phyloP scores from a whole-genome alignment of 1,140 invertebrate genomes.

The Bombus terrestris region DNA sequence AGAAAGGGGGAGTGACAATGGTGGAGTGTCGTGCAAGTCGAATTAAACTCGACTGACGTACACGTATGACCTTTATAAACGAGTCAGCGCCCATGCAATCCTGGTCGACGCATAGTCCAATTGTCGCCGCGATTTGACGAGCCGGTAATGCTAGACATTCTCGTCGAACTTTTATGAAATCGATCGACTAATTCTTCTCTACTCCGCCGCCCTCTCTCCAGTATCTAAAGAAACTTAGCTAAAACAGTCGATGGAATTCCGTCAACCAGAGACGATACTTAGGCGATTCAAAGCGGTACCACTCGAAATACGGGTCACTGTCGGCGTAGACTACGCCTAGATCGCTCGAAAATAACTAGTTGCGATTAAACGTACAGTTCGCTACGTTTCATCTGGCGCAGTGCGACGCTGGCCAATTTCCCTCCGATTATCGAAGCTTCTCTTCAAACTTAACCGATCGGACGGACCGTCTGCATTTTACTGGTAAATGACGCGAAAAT shows the following conservation, averaged over 20 bases:
- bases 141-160: conserved; percentile 42
- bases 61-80: conserved; percentile 51
- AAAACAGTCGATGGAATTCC: background rate
- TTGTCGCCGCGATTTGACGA: conserved; percentile 67
- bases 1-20: background rate
- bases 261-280: background rate
- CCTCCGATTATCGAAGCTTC: too few species aligned
- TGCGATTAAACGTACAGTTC: too few species aligned
- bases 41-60: conserved; percentile 41
- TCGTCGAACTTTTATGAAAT: background rate
- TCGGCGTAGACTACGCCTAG: background rate
- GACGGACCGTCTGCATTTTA: too few species aligned
- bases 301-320: background rate
- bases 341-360: background rate
- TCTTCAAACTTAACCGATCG: too few species aligned
- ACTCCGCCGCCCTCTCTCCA: accelerated
- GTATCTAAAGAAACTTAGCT: background rate
- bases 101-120: conserved; percentile 59
- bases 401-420: background rate
- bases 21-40: background rate
- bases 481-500: too few species aligned
- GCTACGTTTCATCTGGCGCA: background rate
- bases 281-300: background rate
- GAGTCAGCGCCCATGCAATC: conserved; percentile 68
- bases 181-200: background rate